Evolutionary conservation across 2,113 vertebrate species (phyloP).

Genomic region (Hemicordylus capensis): DNA sequence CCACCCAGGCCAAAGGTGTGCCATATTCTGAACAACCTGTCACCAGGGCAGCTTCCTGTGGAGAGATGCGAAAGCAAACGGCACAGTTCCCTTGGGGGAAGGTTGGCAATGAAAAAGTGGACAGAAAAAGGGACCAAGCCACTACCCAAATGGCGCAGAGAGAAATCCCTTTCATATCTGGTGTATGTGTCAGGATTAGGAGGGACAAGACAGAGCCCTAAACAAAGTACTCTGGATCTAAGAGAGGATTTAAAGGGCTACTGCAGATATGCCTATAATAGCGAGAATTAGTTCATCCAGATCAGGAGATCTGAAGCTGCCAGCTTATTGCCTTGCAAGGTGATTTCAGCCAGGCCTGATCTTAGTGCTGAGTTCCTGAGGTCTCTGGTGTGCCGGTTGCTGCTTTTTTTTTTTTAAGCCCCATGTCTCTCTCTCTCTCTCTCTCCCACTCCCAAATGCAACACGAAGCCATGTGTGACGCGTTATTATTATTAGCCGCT

Average conservation of each 20-base stretch:
- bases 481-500: slow-evolving; percentile 1
- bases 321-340: not conserved
- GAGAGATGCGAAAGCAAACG: not conserved
- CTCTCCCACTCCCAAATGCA: fast-evolving
- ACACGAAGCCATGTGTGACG: not conserved
- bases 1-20: no score
- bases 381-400: not conserved
- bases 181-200: not conserved
- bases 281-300: not conserved
- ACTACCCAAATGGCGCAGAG: no score
- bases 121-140: not conserved
- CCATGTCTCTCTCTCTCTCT: not conserved
- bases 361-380: no score
- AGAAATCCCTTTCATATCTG: not conserved
- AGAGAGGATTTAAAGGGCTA: not conserved
- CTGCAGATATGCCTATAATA: not conserved
- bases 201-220: not conserved
- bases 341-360: not conserved
- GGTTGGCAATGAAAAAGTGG: no score
- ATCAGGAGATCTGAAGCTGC: not conserved
- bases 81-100: no score
- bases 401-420: no score
- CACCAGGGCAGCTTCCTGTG: not conserved
- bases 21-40: not conserved
- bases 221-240: not conserved